Percentiles rank a stretch among this genome's conserved stretches.
Evolutionary conservation across 2,113 vertebrate species (phyloP).

Genomic region (Rattus rattus): DNA sequence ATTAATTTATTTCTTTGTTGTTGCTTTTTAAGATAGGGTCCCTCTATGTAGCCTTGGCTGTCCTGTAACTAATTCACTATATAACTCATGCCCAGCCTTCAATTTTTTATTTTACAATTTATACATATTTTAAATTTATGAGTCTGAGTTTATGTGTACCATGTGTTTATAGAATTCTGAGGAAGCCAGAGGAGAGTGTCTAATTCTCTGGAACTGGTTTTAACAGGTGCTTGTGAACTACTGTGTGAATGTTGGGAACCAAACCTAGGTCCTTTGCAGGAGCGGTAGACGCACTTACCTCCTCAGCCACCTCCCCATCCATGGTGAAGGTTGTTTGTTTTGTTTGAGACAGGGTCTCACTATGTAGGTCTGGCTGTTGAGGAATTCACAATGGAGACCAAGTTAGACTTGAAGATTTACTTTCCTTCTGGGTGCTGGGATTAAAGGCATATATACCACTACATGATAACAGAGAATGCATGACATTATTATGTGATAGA

Average conservation of each 20-base stretch:
- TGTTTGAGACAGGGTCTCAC: neutral
- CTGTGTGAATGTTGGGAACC: no score
- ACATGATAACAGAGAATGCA: constrained; percentile 18
- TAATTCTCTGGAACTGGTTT: neutral
- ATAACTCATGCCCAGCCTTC: neutral
- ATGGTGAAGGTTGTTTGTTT: neutral
- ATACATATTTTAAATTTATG: neutral
- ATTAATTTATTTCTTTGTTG: neutral
- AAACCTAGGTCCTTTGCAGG: neutral
- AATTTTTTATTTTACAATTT: neutral
- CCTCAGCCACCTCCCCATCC: neutral
- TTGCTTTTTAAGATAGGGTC: neutral
- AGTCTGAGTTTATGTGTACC: neutral
- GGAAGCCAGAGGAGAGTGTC: neutral
- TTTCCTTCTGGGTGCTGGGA: neutral
- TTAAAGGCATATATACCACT: neutral
- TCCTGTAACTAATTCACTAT: neutral
- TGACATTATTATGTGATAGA: constrained; percentile 46
- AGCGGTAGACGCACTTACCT: neutral
- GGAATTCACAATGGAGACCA: neutral
- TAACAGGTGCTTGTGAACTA: neutral
- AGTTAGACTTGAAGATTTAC: neutral
- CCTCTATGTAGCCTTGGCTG: neutral
- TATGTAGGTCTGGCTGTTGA: neutral
- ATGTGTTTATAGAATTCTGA: neutral